Base-by-base conservation (phyloP, 2,888 invertebrate species). In the Sminthurinus aureus region DNA sequence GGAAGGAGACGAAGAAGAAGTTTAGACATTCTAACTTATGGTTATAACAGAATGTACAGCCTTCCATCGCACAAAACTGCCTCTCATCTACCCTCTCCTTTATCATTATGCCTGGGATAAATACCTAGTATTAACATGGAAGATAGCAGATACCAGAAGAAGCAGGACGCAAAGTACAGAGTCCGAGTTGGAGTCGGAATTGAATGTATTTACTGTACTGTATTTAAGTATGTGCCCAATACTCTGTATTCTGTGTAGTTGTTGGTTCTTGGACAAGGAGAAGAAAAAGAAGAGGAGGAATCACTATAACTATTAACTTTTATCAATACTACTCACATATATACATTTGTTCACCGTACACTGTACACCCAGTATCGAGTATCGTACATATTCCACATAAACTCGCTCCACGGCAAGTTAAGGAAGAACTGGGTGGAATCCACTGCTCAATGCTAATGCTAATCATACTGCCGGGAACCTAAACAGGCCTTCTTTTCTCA, bases 381-480 rank as follows among this genome's bases (percentile, higher is more conserved):
- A n/a, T n/a, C n/a, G 38, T 38, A 6, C 38, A 38, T 38, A 38
- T 38, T n/a, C n/a, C n/a, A 38, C 1, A 38, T 38, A 38, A 38
- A 38, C 38, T 38, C 38, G 6, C 38, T 38, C 38, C 18, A 58
- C 58, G 58, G 58, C 2, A 58, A 58, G 58, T 12, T 71, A 71
- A 71, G 24, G 71, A 67, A 67, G 58, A n/a, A 77, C 20, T 77
- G 76, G 76, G 76, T 77, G 76, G 76, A 77, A 77, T 77, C 76
- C 76, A 77, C 52, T 77, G 38, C 38, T n/a, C 38, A 38, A 6
- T 38, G 38, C 76, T 77, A 77, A 77, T 77, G 76, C 20, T 77
- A 77, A 77, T 77, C 76, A 77, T 52, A 77, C 20, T 71, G 71
- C 71, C 71, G 22, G 71, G 71, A 71, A 71, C 71, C 24, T 71